Evolutionary conservation across 2,888 invertebrate species (phyloP).

Genomic region (Allolobophora icterica): DNA sequence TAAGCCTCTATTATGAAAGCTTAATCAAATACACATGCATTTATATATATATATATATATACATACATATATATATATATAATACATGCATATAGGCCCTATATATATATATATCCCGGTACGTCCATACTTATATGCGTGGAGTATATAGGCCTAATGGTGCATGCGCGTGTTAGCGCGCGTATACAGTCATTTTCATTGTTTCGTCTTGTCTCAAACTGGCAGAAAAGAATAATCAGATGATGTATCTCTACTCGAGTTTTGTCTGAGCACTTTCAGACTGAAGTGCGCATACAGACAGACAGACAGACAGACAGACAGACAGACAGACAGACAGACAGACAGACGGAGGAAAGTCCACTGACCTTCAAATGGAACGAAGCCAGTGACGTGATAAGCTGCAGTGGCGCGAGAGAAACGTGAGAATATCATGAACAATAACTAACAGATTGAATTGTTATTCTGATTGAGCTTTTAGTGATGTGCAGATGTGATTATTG

Average conservation of each 20-base stretch:
- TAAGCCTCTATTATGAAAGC: no score
- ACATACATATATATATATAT: no score
- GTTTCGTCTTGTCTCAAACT: neutral
- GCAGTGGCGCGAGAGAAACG: neutral
- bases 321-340: neutral
- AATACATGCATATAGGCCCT: no score
- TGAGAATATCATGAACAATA: neutral
- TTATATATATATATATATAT: no score
- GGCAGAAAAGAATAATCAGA: no score
- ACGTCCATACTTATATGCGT: no score
- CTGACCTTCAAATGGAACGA: slow-evolving; percentile 14
- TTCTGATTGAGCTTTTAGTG: neutral
- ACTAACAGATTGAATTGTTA: neutral
- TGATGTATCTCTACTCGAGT: neutral
- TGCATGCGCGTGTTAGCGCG: no score
- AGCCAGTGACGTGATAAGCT: neutral
- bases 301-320: neutral
- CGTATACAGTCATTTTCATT: neutral
- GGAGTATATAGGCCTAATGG: no score
- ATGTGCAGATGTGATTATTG: neutral
- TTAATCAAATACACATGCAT: no score
- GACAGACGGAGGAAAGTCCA: neutral
- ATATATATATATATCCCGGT: no score
- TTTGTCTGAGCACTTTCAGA: neutral
- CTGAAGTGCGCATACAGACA: slow-evolving; percentile 12